Conservation (phyloP, 23 tunicate genomes). For the Phallusia fumigata region DNA sequence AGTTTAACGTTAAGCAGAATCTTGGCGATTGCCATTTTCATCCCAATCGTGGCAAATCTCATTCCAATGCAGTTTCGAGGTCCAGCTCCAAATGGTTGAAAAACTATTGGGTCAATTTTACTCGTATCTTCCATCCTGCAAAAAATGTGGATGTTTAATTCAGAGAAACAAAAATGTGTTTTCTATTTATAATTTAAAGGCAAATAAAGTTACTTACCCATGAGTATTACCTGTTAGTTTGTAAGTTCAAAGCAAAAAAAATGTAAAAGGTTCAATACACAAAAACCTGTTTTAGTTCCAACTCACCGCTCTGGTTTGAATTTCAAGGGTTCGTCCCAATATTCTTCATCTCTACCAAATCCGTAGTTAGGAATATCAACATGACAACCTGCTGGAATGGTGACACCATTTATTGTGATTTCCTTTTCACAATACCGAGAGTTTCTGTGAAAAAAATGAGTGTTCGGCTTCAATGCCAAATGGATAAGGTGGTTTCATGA, state of each 20-base stretch:
- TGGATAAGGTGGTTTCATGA: too few species aligned
- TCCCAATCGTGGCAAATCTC: slow-evolving; percentile 64
- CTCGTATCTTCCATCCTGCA: slow-evolving; percentile 81
- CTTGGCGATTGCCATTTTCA: slow-evolving; percentile 55
- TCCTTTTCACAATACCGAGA: slow-evolving; percentile 34
- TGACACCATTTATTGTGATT: slow-evolving; percentile 20
- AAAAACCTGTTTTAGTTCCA: not conserved
- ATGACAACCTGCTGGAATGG: slow-evolving; percentile 10
- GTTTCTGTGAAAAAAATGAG: slow-evolving; percentile 24
- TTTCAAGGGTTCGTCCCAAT: slow-evolving; percentile 36
- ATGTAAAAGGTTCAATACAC: too few species aligned
- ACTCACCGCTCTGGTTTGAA: slow-evolving; percentile 43
- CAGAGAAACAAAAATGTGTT: not conserved
- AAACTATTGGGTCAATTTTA: slow-evolving; percentile 67
- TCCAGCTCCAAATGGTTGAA: slow-evolving; percentile 88
- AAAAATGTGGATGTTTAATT: not conserved
- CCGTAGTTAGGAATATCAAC: slow-evolving; percentile 24
- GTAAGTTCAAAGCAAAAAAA: too few species aligned
- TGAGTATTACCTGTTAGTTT: too few species aligned
- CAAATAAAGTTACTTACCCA: too few species aligned
- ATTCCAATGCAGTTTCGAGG: slow-evolving; percentile 77
- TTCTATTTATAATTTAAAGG: too few species aligned
- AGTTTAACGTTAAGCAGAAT: slow-evolving; percentile 41
- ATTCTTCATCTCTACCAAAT: slow-evolving; percentile 27
- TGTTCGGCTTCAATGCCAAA: too few species aligned